Evolutionary conservation across 2,797 vertebrate species (phyloP).

Genomic region (Rhyacichthys aspro): DNA sequence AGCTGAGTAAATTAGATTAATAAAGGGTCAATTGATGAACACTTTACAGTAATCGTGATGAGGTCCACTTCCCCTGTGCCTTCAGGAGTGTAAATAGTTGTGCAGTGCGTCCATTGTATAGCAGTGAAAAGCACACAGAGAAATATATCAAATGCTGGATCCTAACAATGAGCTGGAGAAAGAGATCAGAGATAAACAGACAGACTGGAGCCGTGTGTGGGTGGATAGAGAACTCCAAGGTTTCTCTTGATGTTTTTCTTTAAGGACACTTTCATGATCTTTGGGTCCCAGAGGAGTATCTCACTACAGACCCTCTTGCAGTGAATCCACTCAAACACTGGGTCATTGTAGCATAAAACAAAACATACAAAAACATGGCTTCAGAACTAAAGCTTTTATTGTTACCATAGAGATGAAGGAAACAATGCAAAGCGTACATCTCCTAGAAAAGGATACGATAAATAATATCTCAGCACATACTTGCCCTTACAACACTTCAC

Average conservation of each 20-base stretch:
- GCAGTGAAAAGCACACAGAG: slow-evolving; percentile 6
- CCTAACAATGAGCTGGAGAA: slow-evolving; percentile 23
- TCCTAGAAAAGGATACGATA: slow-evolving; percentile 15
- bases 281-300: slow-evolving; percentile 42
- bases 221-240: slow-evolving; percentile 40
- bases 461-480: slow-evolving; percentile 25
- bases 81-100: too few relatives aligned
- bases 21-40: too few relatives aligned
- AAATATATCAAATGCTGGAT: slow-evolving; percentile 17
- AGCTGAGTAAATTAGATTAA: too few relatives aligned
- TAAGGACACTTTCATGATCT: slow-evolving; percentile 52
- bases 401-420: slow-evolving; percentile 50
- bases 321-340: slow-evolving; percentile 44
- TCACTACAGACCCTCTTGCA: slow-evolving; percentile 45
- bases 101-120: too few relatives aligned
- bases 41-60: too few relatives aligned
- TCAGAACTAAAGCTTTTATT: slow-evolving; percentile 25
- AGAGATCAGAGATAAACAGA: slow-evolving; percentile 52
- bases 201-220: slow-evolving; percentile 44
- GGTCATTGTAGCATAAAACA: slow-evolving; percentile 31
- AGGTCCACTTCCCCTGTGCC: too few relatives aligned
- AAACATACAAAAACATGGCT: slow-evolving; percentile 45
- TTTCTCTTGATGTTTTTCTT: slow-evolving; percentile 61
- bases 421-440: slow-evolving; percentile 8
- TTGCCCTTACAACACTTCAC: not conserved